phyloP scores from a whole-genome alignment of 1,140 invertebrate genomes.

The Trachymyrmex cornetzi region DNA sequence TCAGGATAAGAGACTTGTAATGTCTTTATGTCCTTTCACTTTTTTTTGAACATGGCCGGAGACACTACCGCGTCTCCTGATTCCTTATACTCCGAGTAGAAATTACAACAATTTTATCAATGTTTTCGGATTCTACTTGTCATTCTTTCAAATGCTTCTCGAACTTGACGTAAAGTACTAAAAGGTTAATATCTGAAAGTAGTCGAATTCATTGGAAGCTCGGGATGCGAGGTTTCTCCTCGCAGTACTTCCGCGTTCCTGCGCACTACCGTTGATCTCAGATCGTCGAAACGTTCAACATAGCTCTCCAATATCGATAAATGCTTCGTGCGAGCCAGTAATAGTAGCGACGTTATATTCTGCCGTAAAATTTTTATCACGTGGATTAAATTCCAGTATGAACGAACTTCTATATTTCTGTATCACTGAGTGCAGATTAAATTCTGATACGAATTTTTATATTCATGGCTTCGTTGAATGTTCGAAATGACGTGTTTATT shows the following conservation, averaged over 20 bases:
- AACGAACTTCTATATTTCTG: conserved; percentile 46
- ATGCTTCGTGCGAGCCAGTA: conserved; percentile 16
- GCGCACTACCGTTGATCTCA: conserved; percentile 21
- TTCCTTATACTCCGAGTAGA: neutral
- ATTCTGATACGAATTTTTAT: conserved; percentile 28
- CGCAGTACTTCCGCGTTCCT: conserved; percentile 34
- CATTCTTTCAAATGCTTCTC: neutral
- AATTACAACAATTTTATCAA: neutral
- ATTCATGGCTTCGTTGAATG: conserved; percentile 25
- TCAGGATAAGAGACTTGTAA: too few species aligned
- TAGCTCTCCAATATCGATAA: conserved; percentile 55
- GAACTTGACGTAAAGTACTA: conserved; percentile 5
- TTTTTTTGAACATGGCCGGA: too few species aligned
- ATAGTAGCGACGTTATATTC: conserved; percentile 45
- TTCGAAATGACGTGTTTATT: conserved; percentile 47
- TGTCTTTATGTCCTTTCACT: too few species aligned
- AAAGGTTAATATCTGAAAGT: conserved; percentile 43
- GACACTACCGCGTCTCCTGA: too few species aligned
- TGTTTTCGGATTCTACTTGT: conserved; percentile 15
- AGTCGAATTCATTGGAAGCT: conserved; percentile 16
- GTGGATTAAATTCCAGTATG: conserved; percentile 50
- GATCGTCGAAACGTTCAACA: conserved; percentile 29
- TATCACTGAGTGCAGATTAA: conserved; percentile 46
- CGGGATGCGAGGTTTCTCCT: conserved; percentile 5
- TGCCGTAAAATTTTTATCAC: conserved; percentile 59